Base-by-base conservation (phyloP, 23 tunicate genomes). In the Diplosoma virens region DNA sequence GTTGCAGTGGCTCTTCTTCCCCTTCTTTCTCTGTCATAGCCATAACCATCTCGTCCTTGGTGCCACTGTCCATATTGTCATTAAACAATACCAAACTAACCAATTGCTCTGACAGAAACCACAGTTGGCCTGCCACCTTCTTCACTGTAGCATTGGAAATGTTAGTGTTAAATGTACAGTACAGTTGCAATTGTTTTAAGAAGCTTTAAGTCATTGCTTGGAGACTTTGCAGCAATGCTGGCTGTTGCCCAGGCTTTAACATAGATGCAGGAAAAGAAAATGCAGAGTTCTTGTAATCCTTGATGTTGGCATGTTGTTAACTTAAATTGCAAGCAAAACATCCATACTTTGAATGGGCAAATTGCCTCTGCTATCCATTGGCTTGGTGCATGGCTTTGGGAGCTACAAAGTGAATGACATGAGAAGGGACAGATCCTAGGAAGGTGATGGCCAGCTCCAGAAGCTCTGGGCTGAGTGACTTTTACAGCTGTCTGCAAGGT, bases 361-460 rank as follows among this genome's bases (percentile, higher is more conserved):
- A 63, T 63, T 6, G 37, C 70, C 20, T 63, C 30, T 63, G 70
- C 70, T 20, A 25, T 63, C 70, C 37, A 63, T 29, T 16, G 24
- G 24, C 24, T 11, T 63, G 70, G 35, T 63, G 70, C 35, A 63
- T 63, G 35, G 70, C 35, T 25, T 36, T 29, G 20, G 70, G 37
- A 63, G 70, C 70, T 63, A 14, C 35, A 63, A 63, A 25, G 70
- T 63, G 35, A 20, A 25, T 63, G 70, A 34, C 70, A 6, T 63
- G 70, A 29, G 35, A 36, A 56, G 35, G 14, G 70, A 63, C 9
- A 63, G 20, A 14, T 63, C 70, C 35, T 4, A 63, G 37, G 9
- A 63, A 63, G 20, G 30, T 63, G 11, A 63, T 25, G 20, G 35
- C 34, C 34, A 63, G 70, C 70, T 63, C 33, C 34, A 63, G 35